Conservation (phyloP, 2,113 vertebrate genomes). For the Ciconia stormi region DNA sequence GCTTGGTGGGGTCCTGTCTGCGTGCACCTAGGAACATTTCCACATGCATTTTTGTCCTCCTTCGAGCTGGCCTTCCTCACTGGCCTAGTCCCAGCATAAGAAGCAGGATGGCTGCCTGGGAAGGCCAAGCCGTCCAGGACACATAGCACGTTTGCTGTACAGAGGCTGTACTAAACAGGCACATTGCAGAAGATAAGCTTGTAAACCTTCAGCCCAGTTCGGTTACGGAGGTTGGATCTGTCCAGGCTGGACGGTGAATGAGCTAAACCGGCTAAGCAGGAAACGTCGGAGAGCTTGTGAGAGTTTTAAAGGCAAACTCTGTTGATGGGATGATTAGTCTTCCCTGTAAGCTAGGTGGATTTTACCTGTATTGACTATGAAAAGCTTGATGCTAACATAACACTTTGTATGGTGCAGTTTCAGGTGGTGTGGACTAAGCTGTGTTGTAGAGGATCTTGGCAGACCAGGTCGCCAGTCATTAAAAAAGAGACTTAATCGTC, state of each 20-base stretch:
- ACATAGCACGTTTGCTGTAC: neutral
- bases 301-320: neutral
- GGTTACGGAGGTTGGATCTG: neutral
- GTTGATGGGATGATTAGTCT: neutral
- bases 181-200: neutral
- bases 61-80: neutral
- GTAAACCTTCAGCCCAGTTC: neutral
- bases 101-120: neutral
- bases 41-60: neutral
- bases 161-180: neutral
- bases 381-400: neutral
- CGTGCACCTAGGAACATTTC: neutral
- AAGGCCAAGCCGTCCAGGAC: neutral
- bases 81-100: neutral
- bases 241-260: neutral
- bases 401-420: neutral
- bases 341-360: neutral
- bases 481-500: neutral
- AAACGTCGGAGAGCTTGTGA: neutral
- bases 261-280: conserved; percentile 27
- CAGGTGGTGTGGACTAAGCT: neutral
- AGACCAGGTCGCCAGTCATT: neutral
- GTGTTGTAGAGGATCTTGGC: neutral
- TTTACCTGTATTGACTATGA: neutral
- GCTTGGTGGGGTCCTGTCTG: neutral